Conservation (phyloP, 2,113 vertebrate genomes). For the Malurus cyaneus region DNA sequence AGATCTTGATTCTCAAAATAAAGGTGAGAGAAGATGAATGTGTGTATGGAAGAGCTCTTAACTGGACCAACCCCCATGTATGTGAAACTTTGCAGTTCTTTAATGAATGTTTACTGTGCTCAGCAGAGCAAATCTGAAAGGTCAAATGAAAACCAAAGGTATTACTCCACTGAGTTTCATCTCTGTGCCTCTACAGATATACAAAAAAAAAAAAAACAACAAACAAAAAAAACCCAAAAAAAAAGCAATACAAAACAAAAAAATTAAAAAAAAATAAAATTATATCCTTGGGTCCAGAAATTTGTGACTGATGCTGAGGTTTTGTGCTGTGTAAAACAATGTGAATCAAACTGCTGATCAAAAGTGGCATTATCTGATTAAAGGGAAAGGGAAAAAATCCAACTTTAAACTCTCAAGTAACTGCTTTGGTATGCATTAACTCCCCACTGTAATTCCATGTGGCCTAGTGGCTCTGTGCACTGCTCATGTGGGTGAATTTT, state of each 20-base stretch:
- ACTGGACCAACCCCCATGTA: neutral
- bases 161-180: neutral
- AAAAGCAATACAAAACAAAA: too few relatives aligned
- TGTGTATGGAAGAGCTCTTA: neutral
- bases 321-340: neutral
- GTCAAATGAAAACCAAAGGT: neutral
- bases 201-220: too few relatives aligned
- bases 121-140: conserved; percentile 1
- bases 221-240: too few relatives aligned
- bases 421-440: neutral
- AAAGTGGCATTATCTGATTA: neutral
- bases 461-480: neutral
- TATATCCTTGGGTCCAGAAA: neutral
- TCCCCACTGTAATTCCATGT: neutral
- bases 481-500: neutral
- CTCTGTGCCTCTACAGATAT: neutral
- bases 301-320: neutral
- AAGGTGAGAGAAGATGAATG: conserved; percentile 32
- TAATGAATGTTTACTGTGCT: conserved; percentile 40
- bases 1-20: conserved; percentile 5
- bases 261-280: too few relatives aligned
- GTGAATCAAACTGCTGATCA: neutral
- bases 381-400: neutral
- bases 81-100: neutral
- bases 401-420: neutral